Base-by-base conservation (phyloP, 2,888 invertebrate genomes). In the Cryptus armator region DNA sequence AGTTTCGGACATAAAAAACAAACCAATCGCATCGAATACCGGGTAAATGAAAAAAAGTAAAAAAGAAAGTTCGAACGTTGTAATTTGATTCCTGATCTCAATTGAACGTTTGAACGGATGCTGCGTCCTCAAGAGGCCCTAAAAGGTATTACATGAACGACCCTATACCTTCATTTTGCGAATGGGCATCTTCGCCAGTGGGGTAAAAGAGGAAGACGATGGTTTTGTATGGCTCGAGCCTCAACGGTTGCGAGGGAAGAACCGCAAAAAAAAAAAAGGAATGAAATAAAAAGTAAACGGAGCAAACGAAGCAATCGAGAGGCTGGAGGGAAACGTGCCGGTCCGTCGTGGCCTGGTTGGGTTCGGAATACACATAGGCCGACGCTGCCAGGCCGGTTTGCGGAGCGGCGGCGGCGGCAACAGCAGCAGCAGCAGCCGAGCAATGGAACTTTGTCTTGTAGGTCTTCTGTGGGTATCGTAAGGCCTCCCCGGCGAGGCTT, bases 401-500 rank as follows among this genome's bases (percentile, higher is more conserved):
- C 70, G 67, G 67, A 82, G 77, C 85, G 72, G 75, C 83, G 68
- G 51, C 83, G 62, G 83, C 77, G 53, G 75, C 85, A 68, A 32
- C 59, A 29, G 32, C 24, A 29, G 29, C 32, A 67, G 79, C 85
- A 80, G 51, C 29, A 32, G 59, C 32, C 78, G 82, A 46, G 76
- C 43, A 71, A 59, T 37, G 77, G 82, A 80, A 83, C 83, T 85
- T 75, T 78, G 87, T 90, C 90, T 91, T 91, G 89, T 90, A 87
- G 90, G 92, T 92, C 92, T 92, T 93, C 92, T 86, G 89, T 86
- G 88, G 89, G 88, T 81, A 89, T 92, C 89, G 91, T 93, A 92
- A 86, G 92, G 92, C 90, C 92, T 93, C 92, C 83, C 83, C 46
- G 84, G 37, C 37, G 81, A 87, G 89, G 88, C 89, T 90, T 87